Evolutionary conservation across 2,113 vertebrate genomes (phyloP).

Genomic region (Neodon shergylaensis): DNA sequence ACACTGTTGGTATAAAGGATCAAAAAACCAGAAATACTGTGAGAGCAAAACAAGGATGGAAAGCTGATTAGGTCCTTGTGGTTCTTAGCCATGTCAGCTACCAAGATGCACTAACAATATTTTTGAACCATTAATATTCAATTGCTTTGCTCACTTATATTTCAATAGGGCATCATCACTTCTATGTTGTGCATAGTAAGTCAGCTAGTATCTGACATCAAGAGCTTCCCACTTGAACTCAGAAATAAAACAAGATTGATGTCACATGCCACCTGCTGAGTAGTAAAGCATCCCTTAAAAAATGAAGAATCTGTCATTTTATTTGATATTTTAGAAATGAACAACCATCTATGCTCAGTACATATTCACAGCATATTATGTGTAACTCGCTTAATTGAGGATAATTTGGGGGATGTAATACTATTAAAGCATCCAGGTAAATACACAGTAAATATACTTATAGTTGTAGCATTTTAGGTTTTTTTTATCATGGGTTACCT

Average conservation of each 20-base stretch:
- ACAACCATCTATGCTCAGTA: accelerated
- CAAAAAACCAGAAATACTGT: too few relatives aligned
- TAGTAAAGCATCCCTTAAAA: neutral
- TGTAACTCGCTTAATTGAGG: too few relatives aligned
- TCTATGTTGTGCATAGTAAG: accelerated
- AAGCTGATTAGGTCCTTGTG: accelerated
- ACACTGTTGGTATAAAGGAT: accelerated
- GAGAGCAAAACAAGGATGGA: neutral
- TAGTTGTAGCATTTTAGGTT: neutral
- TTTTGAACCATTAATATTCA: neutral
- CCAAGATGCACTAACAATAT: neutral
- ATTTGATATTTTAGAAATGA: neutral
- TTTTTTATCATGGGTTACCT: accelerated
- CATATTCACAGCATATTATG: neutral
- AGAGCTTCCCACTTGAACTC: neutral
- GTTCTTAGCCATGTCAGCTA: accelerated
- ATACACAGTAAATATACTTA: neutral
- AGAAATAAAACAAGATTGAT: neutral
- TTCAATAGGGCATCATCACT: neutral
- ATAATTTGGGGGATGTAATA: accelerated
- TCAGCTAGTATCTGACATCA: too few relatives aligned
- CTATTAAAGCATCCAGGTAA: neutral
- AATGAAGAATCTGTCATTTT: accelerated
- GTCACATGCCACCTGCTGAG: too few relatives aligned
- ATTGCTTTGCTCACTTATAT: too few relatives aligned